Conservation (phyloP, 2,797 vertebrate species). For the Anas georgica region DNA sequence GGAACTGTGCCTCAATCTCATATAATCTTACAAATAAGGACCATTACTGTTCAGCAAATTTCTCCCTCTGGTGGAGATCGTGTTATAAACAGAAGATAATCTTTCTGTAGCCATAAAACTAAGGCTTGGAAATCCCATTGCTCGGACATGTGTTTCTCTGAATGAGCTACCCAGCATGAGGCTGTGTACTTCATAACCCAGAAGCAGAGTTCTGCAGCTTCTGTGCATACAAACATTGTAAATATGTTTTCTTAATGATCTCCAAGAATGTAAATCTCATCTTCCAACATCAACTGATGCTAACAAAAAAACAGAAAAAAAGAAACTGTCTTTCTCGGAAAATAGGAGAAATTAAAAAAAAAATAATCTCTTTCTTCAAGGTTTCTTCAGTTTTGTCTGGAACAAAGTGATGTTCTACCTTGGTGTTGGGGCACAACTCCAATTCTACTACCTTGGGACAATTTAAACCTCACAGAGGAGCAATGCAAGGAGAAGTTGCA, state of each 20-base stretch:
- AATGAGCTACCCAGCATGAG: not conserved
- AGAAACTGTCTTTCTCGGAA: not conserved
- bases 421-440: not conserved
- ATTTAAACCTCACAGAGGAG: not conserved
- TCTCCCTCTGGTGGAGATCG: constrained; percentile 40
- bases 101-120: not conserved
- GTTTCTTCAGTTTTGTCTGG: not conserved
- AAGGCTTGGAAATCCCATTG: not conserved
- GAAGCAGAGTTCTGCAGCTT: not conserved
- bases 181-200: rapidly evolving
- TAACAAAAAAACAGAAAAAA: not conserved
- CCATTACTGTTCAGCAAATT: not conserved
- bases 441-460: not conserved
- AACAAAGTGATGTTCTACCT: not conserved
- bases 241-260: not conserved
- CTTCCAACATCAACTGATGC: rapidly evolving
- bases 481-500: not conserved
- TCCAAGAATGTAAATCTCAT: rapidly evolving
- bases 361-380: not conserved
- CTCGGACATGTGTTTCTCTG: not conserved
- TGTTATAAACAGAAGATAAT: not conserved
- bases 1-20: not conserved
- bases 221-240: not conserved
- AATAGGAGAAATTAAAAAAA: not conserved
- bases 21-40: not conserved